Conservation (phyloP, 2,797 vertebrate species). For the Synanceia verrucosa region DNA sequence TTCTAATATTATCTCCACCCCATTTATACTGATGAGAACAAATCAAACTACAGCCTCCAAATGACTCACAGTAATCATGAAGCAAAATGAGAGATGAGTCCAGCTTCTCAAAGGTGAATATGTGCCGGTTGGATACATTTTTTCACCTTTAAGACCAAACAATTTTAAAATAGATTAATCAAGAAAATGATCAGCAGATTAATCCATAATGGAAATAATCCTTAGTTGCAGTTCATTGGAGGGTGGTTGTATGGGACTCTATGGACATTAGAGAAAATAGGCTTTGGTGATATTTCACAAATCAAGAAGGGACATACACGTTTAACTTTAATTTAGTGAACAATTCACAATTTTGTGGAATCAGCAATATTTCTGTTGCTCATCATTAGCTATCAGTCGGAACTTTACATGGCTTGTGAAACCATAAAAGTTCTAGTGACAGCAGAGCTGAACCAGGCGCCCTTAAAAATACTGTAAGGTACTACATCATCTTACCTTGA, state of each 20-base stretch:
- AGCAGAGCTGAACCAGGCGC: too few species aligned
- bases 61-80: too few species aligned
- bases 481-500: conserved; percentile 60
- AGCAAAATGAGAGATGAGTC: neutral
- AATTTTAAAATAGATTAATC: neutral
- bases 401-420: neutral
- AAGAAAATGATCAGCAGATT: neutral
- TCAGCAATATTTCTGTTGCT: neutral
- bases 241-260: neutral
- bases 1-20: neutral
- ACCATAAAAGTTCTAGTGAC: neutral
- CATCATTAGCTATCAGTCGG: neutral
- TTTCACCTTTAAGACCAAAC: neutral
- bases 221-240: neutral
- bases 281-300: neutral
- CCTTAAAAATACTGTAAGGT: neutral
- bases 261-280: neutral
- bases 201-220: neutral
- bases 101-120: neutral
- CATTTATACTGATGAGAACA: neutral
- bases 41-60: neutral
- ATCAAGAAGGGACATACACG: neutral
- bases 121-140: neutral
- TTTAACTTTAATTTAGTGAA: neutral
- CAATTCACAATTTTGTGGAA: neutral